phyloP scores from a whole-genome alignment of 2,888 invertebrate genomes.

The Agonopterix subpropinquella region DNA sequence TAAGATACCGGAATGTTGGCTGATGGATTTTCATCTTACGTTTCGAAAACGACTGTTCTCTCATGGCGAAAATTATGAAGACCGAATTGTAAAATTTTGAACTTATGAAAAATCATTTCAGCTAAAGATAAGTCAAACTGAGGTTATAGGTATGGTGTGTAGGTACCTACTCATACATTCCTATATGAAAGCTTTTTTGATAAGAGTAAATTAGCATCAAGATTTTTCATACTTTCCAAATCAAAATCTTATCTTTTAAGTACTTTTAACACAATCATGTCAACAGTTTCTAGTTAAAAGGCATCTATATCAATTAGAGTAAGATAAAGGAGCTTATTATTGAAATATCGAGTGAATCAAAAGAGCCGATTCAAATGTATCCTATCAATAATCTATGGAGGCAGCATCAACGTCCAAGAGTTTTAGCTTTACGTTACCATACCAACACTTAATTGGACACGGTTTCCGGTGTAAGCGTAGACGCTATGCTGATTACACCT shows the following conservation, averaged over 20 bases:
- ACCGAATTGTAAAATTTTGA: too few species aligned
- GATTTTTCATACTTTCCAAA: too few species aligned
- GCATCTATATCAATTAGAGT: not conserved
- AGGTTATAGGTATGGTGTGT: too few species aligned
- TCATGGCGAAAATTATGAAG: too few species aligned
- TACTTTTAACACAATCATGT: not conserved
- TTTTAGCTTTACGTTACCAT: conserved; percentile 23
- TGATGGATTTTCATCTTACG: not conserved
- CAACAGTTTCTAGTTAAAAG: not conserved
- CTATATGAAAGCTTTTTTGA: too few species aligned
- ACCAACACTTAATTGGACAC: conserved; percentile 36
- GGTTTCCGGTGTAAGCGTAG: conserved; percentile 29
- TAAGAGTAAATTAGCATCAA: too few species aligned
- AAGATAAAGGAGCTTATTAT: not conserved
- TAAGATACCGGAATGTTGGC: not conserved
- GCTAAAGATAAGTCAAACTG: too few species aligned
- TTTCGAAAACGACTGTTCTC: too few species aligned
- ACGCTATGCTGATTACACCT: conserved; percentile 3
- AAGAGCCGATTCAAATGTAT: conserved; percentile 8
- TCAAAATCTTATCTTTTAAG: too few species aligned
- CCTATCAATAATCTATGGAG: conserved; percentile 16
- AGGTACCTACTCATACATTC: too few species aligned
- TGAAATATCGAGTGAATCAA: conserved; percentile 2
- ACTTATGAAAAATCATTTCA: too few species aligned
- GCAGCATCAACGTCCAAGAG: conserved; percentile 10